Percentiles rank a stretch among this genome's conserved stretches.
phyloP scores from a whole-genome alignment of 2,797 vertebrate genomes.

The Micropoecilia bifurca region DNA sequence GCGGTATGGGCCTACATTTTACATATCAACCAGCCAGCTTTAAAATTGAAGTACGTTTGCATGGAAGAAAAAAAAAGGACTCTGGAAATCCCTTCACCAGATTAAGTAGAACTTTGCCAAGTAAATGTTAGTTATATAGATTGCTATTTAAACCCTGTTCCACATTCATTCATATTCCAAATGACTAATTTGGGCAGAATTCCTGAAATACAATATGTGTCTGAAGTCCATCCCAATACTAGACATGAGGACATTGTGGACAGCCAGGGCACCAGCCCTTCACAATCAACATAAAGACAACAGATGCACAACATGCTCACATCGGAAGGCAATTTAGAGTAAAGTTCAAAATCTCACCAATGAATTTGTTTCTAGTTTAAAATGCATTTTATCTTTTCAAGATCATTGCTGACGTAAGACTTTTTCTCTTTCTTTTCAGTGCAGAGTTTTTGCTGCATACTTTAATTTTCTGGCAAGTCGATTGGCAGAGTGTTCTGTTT shows the following conservation, averaged over 20 bases:
- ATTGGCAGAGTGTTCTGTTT: background rate
- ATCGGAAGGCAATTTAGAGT: background rate
- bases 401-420: background rate
- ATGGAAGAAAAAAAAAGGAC: background rate
- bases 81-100: background rate
- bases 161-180: background rate
- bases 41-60: background rate
- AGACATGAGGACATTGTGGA: background rate
- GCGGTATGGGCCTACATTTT: background rate
- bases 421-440: background rate
- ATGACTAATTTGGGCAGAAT: too few relatives aligned
- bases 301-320: background rate
- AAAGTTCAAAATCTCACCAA: background rate
- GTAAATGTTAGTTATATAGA: background rate
- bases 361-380: background rate
- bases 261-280: background rate
- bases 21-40: background rate
- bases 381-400: background rate
- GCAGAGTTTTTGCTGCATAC: background rate
- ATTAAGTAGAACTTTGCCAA: background rate
- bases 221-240: background rate
- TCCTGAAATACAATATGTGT: background rate
- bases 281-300: background rate
- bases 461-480: background rate
- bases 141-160: background rate